Conservation (phyloP, 2,888 invertebrate genomes). For the Hermodice carunculata region DNA sequence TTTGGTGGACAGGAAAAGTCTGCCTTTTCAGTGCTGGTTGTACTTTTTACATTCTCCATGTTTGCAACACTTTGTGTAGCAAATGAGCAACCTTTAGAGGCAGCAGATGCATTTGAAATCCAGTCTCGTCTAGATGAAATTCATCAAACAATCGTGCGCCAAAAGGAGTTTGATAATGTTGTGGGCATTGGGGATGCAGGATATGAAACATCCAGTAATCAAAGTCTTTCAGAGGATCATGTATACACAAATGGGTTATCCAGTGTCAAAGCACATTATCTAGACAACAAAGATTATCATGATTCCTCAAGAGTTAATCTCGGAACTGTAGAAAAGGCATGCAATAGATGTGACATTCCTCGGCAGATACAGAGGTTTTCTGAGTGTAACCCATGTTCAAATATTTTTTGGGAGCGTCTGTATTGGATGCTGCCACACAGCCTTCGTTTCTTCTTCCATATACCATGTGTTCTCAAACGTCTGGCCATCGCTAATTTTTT, state of each 20-base stretch:
- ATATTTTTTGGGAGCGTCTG: conserved; percentile 8
- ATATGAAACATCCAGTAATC: conserved; percentile 58
- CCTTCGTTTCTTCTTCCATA: conserved; percentile 70
- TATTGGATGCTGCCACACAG: conserved; percentile 30
- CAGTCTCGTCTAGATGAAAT: conserved; percentile 27
- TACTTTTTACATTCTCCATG: conserved; percentile 89
- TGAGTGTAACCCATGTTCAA: conserved; percentile 3
- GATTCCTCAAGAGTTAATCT: no score
- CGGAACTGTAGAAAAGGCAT: neutral
- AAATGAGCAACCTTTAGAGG: conserved; percentile 81
- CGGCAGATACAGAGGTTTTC: conserved; percentile 14
- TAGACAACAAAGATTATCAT: no score
- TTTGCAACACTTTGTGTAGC: conserved; percentile 88
- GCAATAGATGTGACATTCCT: conserved; percentile 8
- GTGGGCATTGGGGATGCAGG: conserved; percentile 48
- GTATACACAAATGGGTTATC: no score
- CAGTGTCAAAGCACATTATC: no score
- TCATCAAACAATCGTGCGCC: conserved; percentile 24
- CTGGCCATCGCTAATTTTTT: conserved; percentile 94
- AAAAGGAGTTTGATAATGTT: conserved; percentile 13
- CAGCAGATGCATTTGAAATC: neutral
- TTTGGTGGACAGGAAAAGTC: conserved; percentile 91
- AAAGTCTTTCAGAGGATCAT: no score
- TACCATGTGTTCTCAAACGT: conserved; percentile 87
- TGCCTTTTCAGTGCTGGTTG: conserved; percentile 90